These are phyloP conservation scores for Cyprinodon diabolis DNA, from an alignment of 2,797 vertebrate genomes.

Conservation along the genomic window DNA sequence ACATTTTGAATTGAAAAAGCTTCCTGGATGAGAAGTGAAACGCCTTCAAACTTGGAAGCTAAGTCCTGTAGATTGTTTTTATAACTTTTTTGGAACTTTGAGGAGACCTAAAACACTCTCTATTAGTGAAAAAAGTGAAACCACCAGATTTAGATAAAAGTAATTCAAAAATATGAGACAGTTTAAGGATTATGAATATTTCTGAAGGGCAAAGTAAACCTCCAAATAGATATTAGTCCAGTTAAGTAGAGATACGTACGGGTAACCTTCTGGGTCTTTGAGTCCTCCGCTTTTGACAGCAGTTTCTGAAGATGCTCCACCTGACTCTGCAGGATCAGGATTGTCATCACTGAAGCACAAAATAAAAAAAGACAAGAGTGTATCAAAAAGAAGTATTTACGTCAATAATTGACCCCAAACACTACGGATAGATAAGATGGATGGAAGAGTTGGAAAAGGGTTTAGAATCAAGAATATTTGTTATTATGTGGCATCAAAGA, in stretches of 20 bases:
- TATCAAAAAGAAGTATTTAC: background rate
- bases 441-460: background rate
- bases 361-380: background rate
- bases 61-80: too few relatives aligned
- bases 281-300: background rate
- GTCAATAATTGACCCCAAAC: background rate
- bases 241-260: conserved; percentile 28
- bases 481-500: too few relatives aligned
- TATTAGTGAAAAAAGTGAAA: too few relatives aligned
- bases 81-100: too few relatives aligned
- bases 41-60: too few relatives aligned
- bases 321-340: conserved; percentile 44
- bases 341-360: conserved; percentile 46
- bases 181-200: background rate
- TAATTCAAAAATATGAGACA: background rate
- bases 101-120: too few relatives aligned
- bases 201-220: background rate
- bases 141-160: too few relatives aligned
- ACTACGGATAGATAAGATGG: background rate
- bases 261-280: background rate
- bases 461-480: too few relatives aligned
- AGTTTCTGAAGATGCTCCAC: conserved; percentile 29
- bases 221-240: background rate
- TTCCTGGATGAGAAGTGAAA: too few relatives aligned
- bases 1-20: too few relatives aligned